Percentiles rank a stretch among this genome's conserved stretches.
phyloP scores from a whole-genome alignment of 2,113 vertebrate genomes.

The Butastur rufipennis region DNA sequence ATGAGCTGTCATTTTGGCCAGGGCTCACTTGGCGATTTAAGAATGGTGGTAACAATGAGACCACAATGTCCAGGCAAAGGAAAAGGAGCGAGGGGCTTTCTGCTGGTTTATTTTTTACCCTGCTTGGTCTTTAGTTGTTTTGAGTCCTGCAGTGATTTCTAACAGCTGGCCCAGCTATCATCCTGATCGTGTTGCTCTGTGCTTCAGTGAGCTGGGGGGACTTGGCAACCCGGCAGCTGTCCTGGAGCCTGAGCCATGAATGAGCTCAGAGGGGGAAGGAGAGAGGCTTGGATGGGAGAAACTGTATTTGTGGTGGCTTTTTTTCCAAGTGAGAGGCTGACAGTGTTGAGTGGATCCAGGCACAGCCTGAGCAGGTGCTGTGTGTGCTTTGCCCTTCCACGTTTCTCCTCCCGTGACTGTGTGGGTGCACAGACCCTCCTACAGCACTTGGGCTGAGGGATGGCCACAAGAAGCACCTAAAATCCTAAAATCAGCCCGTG shows the following conservation, averaged over 20 bases:
- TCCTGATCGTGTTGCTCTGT: conserved; percentile 22
- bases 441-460: neutral
- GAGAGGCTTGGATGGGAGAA: conserved; percentile 34
- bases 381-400: neutral
- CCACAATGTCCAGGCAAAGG: neutral
- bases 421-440: neutral
- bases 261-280: conserved; percentile 46
- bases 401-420: accelerated
- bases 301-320: neutral
- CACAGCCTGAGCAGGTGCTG: conserved; percentile 32
- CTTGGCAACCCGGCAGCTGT: conserved; percentile 37
- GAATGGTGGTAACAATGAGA: neutral
- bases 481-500: accelerated
- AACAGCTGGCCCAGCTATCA: conserved; percentile 62
- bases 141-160: conserved; percentile 47
- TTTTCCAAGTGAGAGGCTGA: neutral
- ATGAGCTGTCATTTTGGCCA: conserved; percentile 30
- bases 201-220: neutral
- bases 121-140: conserved; percentile 36
- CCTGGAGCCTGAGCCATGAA: conserved; percentile 29
- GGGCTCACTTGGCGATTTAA: neutral
- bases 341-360: neutral
- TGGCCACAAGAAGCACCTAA: neutral
- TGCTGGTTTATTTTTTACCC: neutral
- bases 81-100: neutral